Conservation (phyloP, 2,113 vertebrate species). For the Corynorhinus townsendii region DNA sequence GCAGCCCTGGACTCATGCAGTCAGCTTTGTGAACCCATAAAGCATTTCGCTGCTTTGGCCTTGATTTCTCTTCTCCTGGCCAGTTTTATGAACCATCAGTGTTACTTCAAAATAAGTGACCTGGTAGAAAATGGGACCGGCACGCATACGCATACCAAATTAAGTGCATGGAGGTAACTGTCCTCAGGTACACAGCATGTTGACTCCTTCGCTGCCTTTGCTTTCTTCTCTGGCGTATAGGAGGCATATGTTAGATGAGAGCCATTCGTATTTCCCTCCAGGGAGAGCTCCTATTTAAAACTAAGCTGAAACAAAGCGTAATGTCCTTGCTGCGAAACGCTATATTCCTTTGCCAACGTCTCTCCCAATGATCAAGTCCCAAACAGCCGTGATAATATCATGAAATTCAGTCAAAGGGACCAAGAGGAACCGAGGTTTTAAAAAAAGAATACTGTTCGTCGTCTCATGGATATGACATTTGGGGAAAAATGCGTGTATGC, state of each 20-base stretch:
- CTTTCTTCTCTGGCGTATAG: slow-evolving; percentile 31
- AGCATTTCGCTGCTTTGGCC: neutral
- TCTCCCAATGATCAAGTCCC: slow-evolving; percentile 45
- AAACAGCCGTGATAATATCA: slow-evolving; percentile 30
- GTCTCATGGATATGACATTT: slow-evolving; percentile 66
- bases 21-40: neutral
- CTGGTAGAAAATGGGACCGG: neutral
- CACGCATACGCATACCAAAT: neutral
- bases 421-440: slow-evolving; percentile 8
- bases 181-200: slow-evolving; percentile 33
- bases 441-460: slow-evolving; percentile 55
- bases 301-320: slow-evolving; percentile 61
- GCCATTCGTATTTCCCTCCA: slow-evolving; percentile 52
- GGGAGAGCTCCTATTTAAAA: slow-evolving; percentile 51
- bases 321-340: slow-evolving; percentile 50
- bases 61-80: neutral
- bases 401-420: slow-evolving; percentile 36
- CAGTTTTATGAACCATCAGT: neutral
- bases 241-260: slow-evolving; percentile 51
- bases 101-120: slow-evolving; percentile 32
- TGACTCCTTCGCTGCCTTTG: slow-evolving; percentile 14
- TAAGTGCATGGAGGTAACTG: neutral
- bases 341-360: slow-evolving; percentile 57
- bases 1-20: neutral
- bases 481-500: slow-evolving; percentile 60